Evolutionary conservation across 2,113 vertebrate genomes (phyloP).

Genomic region (Campylomormyrus tamandua): DNA sequence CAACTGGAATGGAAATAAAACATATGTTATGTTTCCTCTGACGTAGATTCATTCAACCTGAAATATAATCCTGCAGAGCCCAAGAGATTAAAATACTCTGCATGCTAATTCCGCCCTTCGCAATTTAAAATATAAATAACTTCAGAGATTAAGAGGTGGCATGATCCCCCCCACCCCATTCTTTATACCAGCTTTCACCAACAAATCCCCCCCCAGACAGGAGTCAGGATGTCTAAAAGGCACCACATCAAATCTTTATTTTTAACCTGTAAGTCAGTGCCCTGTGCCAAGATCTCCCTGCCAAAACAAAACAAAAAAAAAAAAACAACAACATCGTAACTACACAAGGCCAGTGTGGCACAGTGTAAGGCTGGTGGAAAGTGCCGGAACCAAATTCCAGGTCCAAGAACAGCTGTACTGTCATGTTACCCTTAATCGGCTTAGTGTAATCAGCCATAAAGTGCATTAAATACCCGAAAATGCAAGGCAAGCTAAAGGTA

Average conservation of each 20-base stretch:
- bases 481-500: not conserved
- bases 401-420: not conserved
- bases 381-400: not conserved
- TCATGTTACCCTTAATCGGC: not conserved
- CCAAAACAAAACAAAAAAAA: not conserved
- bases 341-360: not conserved
- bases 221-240: not conserved
- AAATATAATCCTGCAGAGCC: conserved; percentile 40
- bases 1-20: conserved; percentile 30
- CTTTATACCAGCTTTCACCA: conserved; percentile 17
- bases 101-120: conserved; percentile 40
- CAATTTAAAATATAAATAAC: conserved; percentile 41
- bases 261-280: not conserved
- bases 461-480: not conserved
- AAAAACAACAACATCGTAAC: not conserved
- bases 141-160: conserved; percentile 36
- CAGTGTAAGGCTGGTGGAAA: not conserved
- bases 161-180: conserved; percentile 32
- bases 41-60: conserved; percentile 32
- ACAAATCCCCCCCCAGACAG: not conserved
- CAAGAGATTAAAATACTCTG: conserved; percentile 38
- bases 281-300: not conserved
- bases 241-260: not conserved
- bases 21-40: conserved; percentile 31
- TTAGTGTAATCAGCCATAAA: not conserved